Conservation (phyloP, 2,797 vertebrate genomes). For the Bradypodion pumilum region DNA sequence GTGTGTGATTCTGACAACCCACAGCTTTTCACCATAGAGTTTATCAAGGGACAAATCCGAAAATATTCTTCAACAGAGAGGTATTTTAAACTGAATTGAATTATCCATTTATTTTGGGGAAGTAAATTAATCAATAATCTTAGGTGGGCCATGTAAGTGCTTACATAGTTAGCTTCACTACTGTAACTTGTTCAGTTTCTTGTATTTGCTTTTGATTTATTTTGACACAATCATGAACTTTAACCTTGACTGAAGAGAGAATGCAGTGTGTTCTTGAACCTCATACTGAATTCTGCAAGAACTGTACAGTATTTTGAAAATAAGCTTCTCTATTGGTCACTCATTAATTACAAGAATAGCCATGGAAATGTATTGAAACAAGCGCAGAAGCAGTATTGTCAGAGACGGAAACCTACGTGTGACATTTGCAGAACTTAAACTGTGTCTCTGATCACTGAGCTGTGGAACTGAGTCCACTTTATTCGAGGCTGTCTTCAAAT, state of each 20-base stretch:
- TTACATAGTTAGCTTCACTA: background rate
- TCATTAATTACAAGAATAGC: background rate
- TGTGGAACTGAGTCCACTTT: background rate
- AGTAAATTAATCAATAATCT: background rate
- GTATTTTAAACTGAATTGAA: conserved; percentile 68
- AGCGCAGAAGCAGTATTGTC: background rate
- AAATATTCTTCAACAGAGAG: conserved; percentile 98
- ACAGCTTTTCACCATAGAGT: conserved; percentile 96
- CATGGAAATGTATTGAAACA: background rate
- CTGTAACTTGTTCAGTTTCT: background rate
- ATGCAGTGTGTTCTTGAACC: background rate
- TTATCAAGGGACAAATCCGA: conserved; percentile 95
- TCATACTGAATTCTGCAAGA: background rate
- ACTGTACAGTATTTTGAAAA: background rate
- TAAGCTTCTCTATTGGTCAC: background rate
- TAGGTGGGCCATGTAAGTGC: background rate
- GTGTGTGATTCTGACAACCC: conserved; percentile 95
- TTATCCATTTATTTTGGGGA: background rate
- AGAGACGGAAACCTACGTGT: background rate
- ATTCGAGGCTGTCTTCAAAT: background rate
- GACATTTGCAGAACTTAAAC: background rate
- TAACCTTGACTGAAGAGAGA: background rate
- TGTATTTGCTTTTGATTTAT: background rate
- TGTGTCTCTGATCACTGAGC: background rate
- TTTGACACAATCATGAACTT: background rate